These are phyloP conservation scores for Pavo muticus DNA, from an alignment of 2,113 vertebrate species.

Conservation along the genomic window DNA sequence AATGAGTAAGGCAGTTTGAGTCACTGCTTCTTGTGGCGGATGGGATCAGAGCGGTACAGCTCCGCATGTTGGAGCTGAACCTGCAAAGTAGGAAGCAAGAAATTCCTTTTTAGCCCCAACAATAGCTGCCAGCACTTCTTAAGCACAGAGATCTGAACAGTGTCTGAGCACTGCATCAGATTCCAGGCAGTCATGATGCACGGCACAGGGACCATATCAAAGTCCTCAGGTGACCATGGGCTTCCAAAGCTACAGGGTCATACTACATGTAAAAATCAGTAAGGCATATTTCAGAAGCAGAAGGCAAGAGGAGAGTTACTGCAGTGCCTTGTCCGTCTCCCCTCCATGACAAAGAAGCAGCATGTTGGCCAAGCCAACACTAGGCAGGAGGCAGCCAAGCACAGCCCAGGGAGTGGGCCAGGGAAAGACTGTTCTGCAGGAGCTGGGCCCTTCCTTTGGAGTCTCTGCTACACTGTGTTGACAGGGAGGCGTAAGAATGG, in stretches of 20 bases:
- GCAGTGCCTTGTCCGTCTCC: background rate
- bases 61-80: rapidly evolving
- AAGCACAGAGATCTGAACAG: background rate
- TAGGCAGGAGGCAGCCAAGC: background rate
- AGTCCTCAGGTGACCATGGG: conserved; percentile 6
- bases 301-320: background rate
- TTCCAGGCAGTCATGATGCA: background rate
- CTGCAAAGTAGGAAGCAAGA: background rate
- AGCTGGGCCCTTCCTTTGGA: background rate
- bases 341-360: rapidly evolving
- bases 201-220: background rate
- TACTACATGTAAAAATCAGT: rapidly evolving
- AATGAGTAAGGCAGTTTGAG: background rate
- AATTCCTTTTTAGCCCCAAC: background rate
- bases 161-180: background rate
- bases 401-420: background rate
- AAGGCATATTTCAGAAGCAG: background rate
- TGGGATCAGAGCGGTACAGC: rapidly evolving
- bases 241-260: background rate
- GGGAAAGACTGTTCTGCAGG: background rate
- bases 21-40: background rate
- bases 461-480: background rate
- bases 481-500: background rate
- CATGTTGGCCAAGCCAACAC: background rate
- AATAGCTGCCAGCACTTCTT: background rate